A percentile compares a stretch with the other conserved stretches of the same genome.
phyloP scores from a whole-genome alignment of 2,888 invertebrate genomes.

The Drosophila paranaensis region DNA sequence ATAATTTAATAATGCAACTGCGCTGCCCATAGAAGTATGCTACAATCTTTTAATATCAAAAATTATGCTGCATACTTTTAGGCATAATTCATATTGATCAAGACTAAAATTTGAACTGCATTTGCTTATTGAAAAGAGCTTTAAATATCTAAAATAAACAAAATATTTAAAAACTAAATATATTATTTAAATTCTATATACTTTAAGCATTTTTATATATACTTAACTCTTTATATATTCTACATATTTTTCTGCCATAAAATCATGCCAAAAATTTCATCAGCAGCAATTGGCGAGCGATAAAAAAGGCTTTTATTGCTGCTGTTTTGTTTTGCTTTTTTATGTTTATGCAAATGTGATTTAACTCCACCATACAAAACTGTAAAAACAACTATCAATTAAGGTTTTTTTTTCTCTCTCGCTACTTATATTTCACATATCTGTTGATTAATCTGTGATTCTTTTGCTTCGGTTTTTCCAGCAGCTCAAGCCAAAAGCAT shows the following conservation, averaged over 20 bases:
- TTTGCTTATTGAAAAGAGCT: not conserved
- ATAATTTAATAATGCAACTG: too few species aligned
- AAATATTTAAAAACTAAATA: not conserved
- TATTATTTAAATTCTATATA: not conserved
- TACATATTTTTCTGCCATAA: not conserved
- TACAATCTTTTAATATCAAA: fast-evolving
- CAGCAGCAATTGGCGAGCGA: not conserved
- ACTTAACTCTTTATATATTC: not conserved
- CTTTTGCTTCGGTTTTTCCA: conserved; percentile 9
- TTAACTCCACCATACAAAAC: not conserved
- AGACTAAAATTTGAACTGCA: not conserved
- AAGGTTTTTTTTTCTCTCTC: conserved; percentile 7
- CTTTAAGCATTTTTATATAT: not conserved
- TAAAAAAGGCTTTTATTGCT: conserved; percentile 3
- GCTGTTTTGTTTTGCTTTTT: conserved; percentile 3
- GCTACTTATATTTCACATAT: not conserved
- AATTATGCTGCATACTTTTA: conserved; percentile 13
- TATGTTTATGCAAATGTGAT: not conserved
- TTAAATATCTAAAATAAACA: not conserved
- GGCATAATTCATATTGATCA: not conserved
- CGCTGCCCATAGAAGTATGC: conserved; percentile 3
- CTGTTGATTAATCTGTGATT: not conserved
- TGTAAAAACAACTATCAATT: conserved; percentile 8
- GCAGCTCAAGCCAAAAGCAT: not conserved
- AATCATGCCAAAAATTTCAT: not conserved